These are phyloP conservation scores for Carabus problematicus DNA, from an alignment of 2,888 invertebrate genomes.

Conservation along the genomic window DNA sequence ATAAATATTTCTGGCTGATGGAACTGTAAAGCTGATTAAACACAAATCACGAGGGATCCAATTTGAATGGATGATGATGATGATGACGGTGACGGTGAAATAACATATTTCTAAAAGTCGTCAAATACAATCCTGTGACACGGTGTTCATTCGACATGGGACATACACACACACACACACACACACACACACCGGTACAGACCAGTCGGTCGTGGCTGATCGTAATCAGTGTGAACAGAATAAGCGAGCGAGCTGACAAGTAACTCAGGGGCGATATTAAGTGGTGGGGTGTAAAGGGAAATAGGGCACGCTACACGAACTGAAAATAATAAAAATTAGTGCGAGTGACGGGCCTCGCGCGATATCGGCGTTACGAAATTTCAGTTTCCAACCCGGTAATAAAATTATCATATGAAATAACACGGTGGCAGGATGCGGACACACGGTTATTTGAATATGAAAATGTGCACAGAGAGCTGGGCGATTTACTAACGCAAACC, in stretches of 20 bases:
- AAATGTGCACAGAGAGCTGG: conserved; percentile 24
- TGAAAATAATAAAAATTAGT: conserved; percentile 33
- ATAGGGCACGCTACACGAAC: conserved; percentile 26
- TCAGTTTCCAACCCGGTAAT: conserved; percentile 33
- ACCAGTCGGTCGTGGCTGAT: conserved; percentile 11
- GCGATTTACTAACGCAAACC: conserved; percentile 10
- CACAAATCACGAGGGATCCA: too few relatives aligned
- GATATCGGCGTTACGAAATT: conserved; percentile 21
- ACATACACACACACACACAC: conserved; percentile 4
- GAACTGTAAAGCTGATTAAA: too few relatives aligned
- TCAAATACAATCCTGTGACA: not conserved
- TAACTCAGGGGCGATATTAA: too few relatives aligned
- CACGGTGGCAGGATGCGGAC: conserved; percentile 22
- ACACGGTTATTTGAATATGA: conserved; percentile 34
- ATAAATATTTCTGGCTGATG: too few relatives aligned
- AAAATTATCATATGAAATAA: conserved; percentile 39
- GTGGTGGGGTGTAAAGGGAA: too few relatives aligned
- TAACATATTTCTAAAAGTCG: too few relatives aligned
- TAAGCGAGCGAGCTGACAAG: too few relatives aligned
- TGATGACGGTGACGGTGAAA: too few relatives aligned
- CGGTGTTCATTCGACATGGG: conserved; percentile 8
- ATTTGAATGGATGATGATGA: too few relatives aligned
- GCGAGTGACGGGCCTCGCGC: conserved; percentile 10
- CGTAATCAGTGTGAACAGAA: conserved; percentile 21
- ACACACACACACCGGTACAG: not conserved